These are phyloP conservation scores for Micronycteris hirsuta DNA, from an alignment of 2,113 vertebrate species.

Conservation along the genomic window DNA sequence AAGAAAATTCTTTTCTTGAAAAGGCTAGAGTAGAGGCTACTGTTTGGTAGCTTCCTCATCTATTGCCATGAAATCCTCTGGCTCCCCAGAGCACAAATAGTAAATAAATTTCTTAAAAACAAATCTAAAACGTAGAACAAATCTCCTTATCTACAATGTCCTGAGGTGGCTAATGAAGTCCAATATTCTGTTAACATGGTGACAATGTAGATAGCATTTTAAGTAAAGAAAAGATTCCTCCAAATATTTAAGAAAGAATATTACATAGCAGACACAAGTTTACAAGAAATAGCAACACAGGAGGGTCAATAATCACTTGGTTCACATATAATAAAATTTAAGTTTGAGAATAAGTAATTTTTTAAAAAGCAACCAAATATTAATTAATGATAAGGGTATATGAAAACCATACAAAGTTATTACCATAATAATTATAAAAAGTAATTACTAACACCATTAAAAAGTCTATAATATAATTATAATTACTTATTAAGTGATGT, in stretches of 20 bases:
- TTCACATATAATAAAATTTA: constrained; percentile 57
- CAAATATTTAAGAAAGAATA: background rate
- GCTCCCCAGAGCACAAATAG: background rate
- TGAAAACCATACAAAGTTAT: constrained; percentile 67
- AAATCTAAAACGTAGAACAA: background rate
- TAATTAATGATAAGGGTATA: constrained; percentile 47
- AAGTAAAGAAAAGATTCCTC: background rate
- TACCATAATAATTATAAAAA: constrained; percentile 40
- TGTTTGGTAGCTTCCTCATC: background rate
- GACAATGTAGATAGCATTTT: background rate
- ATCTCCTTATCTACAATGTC: background rate
- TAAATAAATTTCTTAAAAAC: background rate
- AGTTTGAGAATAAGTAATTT: constrained; percentile 66
- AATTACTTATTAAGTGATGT: constrained; percentile 61
- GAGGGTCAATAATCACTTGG: constrained; percentile 59
- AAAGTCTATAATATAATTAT: constrained; percentile 70
- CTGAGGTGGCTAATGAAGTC: background rate
- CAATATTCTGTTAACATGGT: background rate
- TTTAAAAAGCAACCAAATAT: constrained; percentile 59
- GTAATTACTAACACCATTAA: constrained; percentile 72
- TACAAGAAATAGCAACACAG: constrained; percentile 1
- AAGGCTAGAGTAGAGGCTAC: background rate
- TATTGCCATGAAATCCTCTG: background rate
- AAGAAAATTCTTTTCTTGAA: background rate
- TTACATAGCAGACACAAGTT: background rate